Conservation (phyloP, 1,140 invertebrate species). For the Neotoxoptera formosana region DNA sequence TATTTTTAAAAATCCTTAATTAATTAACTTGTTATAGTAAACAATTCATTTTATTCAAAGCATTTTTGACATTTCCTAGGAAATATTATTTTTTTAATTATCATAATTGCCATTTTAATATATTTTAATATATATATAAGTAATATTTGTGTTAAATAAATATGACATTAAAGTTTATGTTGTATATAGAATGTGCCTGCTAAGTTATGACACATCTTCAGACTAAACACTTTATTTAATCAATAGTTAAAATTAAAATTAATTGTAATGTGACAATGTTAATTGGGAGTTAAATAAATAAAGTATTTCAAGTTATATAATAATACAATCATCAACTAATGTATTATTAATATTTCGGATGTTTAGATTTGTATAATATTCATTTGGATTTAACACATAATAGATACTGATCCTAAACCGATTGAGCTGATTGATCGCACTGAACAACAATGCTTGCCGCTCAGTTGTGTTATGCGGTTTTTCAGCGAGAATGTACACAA, state of each 20-base stretch:
- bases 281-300: not conserved
- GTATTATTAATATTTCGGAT: constrained; percentile 53
- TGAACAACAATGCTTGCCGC: constrained; percentile 52
- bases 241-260: not conserved
- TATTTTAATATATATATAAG: too few relatives aligned
- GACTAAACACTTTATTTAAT: too few relatives aligned
- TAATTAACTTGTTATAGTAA: too few relatives aligned
- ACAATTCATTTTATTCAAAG: too few relatives aligned
- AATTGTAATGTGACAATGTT: not conserved
- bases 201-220: too few relatives aligned
- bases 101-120: too few relatives aligned
- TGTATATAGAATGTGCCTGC: too few relatives aligned
- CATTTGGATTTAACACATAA: constrained; percentile 57
- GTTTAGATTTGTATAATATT: constrained; percentile 58
- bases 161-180: too few relatives aligned
- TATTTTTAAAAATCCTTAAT: too few relatives aligned
- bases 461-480: constrained; percentile 55
- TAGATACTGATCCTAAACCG: constrained; percentile 51
- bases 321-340: constrained; percentile 21
- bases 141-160: too few relatives aligned
- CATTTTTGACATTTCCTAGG: too few relatives aligned
- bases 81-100: too few relatives aligned
- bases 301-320: not conserved
- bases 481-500: constrained; percentile 54
- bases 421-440: constrained; percentile 55